phyloP scores from a whole-genome alignment of 2,888 invertebrate species.

The Tachina lurida region DNA sequence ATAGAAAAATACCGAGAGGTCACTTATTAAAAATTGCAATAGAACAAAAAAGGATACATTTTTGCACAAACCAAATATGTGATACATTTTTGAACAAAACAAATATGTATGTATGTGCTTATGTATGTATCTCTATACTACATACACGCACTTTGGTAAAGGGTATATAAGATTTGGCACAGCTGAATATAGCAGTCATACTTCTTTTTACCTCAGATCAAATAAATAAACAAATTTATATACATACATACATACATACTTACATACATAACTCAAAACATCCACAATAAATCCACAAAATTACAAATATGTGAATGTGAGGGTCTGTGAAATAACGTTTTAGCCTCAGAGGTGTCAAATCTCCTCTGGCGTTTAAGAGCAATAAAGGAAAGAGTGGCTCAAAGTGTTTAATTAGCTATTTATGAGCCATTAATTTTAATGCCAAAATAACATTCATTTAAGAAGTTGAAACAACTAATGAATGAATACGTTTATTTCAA shows the following conservation, averaged over 20 bases:
- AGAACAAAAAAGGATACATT: too few relatives aligned
- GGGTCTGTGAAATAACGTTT: constrained; percentile 15
- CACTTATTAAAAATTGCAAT: too few relatives aligned
- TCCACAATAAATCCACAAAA: constrained; percentile 63
- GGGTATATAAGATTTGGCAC: too few relatives aligned
- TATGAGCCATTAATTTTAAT: constrained; percentile 80
- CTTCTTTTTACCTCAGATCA: constrained; percentile 33
- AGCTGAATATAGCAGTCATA: too few relatives aligned
- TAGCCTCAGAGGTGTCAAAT: constrained; percentile 64
- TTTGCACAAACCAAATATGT: too few relatives aligned
- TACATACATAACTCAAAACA: constrained; percentile 62
- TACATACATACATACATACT: too few relatives aligned
- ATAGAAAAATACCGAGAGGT: too few relatives aligned
- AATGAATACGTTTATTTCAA: constrained; percentile 36
- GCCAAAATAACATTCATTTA: constrained; percentile 52
- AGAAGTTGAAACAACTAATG: neutral
- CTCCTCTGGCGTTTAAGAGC: constrained; percentile 58
- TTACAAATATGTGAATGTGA: constrained; percentile 34
- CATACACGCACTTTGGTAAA: too few relatives aligned
- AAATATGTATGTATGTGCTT: too few relatives aligned
- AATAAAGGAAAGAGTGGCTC: constrained; percentile 75
- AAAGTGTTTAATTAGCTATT: constrained; percentile 78
- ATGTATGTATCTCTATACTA: too few relatives aligned
- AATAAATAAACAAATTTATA: constrained; percentile 33
- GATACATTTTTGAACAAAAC: too few relatives aligned